Evolutionary conservation across 2,113 vertebrate genomes (phyloP).

Genomic region (Peromyscus polionotus): DNA sequence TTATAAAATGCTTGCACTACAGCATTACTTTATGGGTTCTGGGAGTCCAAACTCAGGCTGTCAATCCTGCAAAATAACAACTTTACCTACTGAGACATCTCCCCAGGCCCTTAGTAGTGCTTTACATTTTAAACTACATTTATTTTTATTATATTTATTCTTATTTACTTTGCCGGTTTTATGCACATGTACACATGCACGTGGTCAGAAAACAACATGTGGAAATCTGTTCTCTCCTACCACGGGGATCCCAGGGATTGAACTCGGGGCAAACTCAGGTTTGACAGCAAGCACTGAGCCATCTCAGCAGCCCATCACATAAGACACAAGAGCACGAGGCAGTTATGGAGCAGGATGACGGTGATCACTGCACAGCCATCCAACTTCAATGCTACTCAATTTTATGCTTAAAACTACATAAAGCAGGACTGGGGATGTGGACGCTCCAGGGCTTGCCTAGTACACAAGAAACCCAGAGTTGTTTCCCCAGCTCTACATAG

Average conservation of each 20-base stretch:
- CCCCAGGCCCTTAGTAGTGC: not conserved
- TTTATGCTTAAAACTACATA: not conserved
- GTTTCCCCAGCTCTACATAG: not conserved
- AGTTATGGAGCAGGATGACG: not conserved
- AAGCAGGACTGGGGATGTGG: not conserved
- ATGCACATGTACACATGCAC: not conserved
- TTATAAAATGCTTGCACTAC: not conserved
- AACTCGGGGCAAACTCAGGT: not conserved
- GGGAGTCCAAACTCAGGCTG: not conserved
- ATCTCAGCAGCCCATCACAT: not conserved
- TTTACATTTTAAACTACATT: not conserved
- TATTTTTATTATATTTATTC: not conserved
- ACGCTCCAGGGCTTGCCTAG: not conserved
- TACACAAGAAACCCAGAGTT: not conserved
- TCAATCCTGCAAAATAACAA: not conserved
- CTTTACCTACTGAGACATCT: not conserved
- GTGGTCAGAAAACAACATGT: not conserved
- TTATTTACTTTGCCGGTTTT: not conserved
- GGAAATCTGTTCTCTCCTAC: not conserved
- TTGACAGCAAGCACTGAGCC: not conserved
- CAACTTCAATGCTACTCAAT: not conserved
- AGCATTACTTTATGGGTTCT: too few relatives aligned
- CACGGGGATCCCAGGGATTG: not conserved
- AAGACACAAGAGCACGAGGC: not conserved
- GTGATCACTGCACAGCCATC: fast-evolving